Base-by-base conservation (phyloP, 37 sponge, comb jelly and placozoan genomes). In the Hormiphora californensis region DNA sequence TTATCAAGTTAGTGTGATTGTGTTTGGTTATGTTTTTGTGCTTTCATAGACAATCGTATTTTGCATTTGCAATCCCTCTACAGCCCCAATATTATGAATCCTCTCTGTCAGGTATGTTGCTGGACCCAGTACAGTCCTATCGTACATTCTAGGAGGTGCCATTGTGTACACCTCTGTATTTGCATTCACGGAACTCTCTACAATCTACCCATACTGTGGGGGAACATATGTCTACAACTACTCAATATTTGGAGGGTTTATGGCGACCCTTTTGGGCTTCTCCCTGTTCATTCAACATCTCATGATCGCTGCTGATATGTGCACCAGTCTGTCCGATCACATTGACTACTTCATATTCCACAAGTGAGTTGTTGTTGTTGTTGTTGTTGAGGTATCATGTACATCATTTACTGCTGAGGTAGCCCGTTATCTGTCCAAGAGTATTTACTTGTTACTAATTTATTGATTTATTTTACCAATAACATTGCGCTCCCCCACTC, bases 161-260 rank as follows among this genome's bases (percentile, higher is more conserved):
- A 57, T 57, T 21, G 61, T 57, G 7, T 57, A 57, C 61, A 57
- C 61, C 7, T 57, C 30, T 12, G 61, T 57, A 57, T 57, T 57
- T 12, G 27, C 30, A 23, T 57, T 57, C n/a, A 30, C 61, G n/a
- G 61, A 57, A 57, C 61, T 57, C 23, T 57, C 61, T 12, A 28
- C 61, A 5, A 23, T 25, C 7, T 57, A 21, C 61, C 61, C 61
- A 15, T 57, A 57, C 61, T 57, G 61, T 15, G 61, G 61, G 4
- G 61, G 61, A 30, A 57, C 61, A 30, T 57, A 57, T 30, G 61
- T 57, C 3, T 57, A 57, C 61, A 57, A 57, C 61, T 57, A 57
- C 61, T 25, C 61, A 5, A 57, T 57, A 21, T 57, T 57, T 12
- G 61, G 61, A 12, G 61, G 27, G 61, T 57, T 57, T 57, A 30